phyloP scores from a whole-genome alignment of 2,797 vertebrate species.

The Prunella strophiata region DNA sequence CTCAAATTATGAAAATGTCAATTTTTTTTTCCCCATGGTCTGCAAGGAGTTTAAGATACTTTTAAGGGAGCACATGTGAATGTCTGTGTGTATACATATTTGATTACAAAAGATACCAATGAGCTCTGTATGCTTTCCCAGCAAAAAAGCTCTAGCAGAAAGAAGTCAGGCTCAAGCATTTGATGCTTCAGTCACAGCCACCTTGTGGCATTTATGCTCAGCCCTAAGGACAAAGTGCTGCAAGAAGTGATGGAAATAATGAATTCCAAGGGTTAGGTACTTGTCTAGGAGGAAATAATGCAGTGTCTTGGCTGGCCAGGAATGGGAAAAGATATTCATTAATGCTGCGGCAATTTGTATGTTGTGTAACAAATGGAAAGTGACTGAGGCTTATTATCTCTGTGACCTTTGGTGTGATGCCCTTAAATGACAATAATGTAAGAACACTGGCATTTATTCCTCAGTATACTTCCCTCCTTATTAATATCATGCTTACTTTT shows the following conservation, averaged over 20 bases:
- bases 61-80: background rate
- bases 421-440: conserved; percentile 55
- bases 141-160: background rate
- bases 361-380: conserved; percentile 62
- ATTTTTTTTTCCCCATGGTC: accelerated
- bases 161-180: background rate
- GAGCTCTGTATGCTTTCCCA: background rate
- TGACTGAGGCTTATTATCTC: conserved; percentile 50
- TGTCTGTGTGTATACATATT: background rate
- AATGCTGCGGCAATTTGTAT: conserved; percentile 26
- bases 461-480: conserved; percentile 25
- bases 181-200: background rate
- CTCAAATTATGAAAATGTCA: background rate
- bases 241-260: conserved; percentile 49
- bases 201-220: conserved; percentile 30
- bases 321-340: conserved; percentile 28
- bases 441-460: conserved; percentile 38
- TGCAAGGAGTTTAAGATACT: background rate
- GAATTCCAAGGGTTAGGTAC: conserved; percentile 31
- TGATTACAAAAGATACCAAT: background rate
- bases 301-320: background rate
- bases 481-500: conserved; percentile 9
- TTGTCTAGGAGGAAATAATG: conserved; percentile 37
- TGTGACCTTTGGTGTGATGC: conserved; percentile 42
- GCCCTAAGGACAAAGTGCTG: conserved; percentile 25